A percentile compares a stretch with the other conserved stretches of the same genome.
Conservation (phyloP, 2,113 vertebrate species). For the Muntiacus muntjak region DNA sequence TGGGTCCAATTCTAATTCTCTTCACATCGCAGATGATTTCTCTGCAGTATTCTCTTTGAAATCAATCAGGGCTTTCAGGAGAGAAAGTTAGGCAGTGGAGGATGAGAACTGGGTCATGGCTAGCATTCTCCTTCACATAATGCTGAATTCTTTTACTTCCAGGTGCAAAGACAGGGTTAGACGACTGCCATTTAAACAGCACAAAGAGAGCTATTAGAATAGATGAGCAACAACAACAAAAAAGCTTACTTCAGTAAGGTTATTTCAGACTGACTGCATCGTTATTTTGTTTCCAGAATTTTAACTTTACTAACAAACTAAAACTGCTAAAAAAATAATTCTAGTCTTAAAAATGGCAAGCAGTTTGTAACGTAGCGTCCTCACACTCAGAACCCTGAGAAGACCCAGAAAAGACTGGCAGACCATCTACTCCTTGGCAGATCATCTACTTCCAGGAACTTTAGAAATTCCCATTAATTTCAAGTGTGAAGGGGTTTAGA, state of each 20-base stretch:
- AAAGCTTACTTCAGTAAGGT: background rate
- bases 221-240: background rate
- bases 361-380: background rate
- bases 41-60: constrained; percentile 36
- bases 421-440: background rate
- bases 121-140: constrained; percentile 41
- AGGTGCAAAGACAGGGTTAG: constrained; percentile 47
- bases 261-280: background rate
- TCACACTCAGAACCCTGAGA: background rate
- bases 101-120: constrained; percentile 63
- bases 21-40: constrained; percentile 5
- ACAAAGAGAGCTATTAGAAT: constrained; percentile 10
- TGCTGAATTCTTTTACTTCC: constrained; percentile 33
- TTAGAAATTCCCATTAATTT: background rate
- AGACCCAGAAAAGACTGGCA: background rate
- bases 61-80: constrained; percentile 68
- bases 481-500: background rate
- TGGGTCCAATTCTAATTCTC: constrained; percentile 58
- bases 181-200: background rate
- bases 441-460: background rate
- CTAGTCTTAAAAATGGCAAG: background rate
- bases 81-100: constrained; percentile 7
- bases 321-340: background rate
- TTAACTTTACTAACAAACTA: background rate
- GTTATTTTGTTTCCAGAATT: background rate